phyloP scores from a whole-genome alignment of 2,113 vertebrate genomes.

The Lathamus discolor region DNA sequence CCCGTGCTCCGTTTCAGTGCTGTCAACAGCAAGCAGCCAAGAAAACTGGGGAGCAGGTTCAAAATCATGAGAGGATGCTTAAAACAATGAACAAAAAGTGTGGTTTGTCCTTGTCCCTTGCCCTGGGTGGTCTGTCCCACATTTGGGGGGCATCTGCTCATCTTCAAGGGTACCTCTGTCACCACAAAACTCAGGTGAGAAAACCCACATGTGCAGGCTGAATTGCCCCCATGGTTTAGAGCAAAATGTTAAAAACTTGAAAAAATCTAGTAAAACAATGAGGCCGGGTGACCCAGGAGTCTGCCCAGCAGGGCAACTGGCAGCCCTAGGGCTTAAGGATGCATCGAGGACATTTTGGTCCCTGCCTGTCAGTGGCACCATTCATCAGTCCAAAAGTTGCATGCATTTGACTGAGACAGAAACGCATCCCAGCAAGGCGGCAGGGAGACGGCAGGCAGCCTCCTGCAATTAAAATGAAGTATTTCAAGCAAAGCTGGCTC shows the following conservation, averaged over 20 bases:
- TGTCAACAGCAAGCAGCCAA: neutral
- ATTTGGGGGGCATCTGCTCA: neutral
- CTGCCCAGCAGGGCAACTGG: neutral
- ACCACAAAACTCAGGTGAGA: neutral
- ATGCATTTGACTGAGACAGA: neutral
- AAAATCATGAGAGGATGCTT: neutral
- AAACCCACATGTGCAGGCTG: neutral
- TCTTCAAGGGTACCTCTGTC: neutral
- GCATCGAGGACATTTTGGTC: neutral
- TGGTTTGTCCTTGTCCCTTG: neutral
- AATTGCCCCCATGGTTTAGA: neutral
- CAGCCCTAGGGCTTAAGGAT: neutral
- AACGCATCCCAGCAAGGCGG: neutral
- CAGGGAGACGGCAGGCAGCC: neutral
- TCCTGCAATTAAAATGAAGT: conserved; percentile 28
- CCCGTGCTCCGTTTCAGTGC: neutral
- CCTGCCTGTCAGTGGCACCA: neutral
- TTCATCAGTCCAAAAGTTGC: neutral
- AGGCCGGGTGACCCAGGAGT: accelerated
- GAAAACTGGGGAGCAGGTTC: neutral
- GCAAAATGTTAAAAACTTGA: neutral
- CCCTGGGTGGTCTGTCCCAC: neutral
- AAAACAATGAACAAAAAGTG: neutral
- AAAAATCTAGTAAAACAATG: neutral
- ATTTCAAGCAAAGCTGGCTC: conserved; percentile 8